Evolutionary conservation across 2,888 invertebrate species (phyloP).

Genomic region (Gisinianus flammeolus): DNA sequence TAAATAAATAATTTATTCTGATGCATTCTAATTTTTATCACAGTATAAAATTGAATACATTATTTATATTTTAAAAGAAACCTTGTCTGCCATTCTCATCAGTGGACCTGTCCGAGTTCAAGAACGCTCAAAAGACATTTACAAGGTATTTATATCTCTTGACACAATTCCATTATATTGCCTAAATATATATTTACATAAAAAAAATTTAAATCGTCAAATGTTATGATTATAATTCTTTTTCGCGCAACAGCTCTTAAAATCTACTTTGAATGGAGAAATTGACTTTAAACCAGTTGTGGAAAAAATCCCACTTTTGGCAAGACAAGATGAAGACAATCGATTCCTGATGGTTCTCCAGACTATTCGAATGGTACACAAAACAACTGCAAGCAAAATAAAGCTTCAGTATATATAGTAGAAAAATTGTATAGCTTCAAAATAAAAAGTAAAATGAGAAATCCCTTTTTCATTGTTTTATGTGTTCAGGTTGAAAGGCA

Average conservation of each 20-base stretch:
- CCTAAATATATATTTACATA: neutral
- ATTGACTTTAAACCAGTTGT: constrained; percentile 55
- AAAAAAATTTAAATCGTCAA: neutral
- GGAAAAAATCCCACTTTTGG: constrained; percentile 50
- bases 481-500: constrained; percentile 21
- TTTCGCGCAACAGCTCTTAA: constrained; percentile 49
- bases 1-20: no score
- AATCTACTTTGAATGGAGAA: constrained; percentile 52
- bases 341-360: constrained; percentile 52
- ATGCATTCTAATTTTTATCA: no score
- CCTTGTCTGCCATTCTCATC: constrained; percentile 53
- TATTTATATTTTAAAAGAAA: constrained; percentile 18
- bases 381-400: neutral
- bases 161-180: neutral
- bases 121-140: constrained; percentile 50
- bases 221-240: neutral
- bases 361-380: constrained; percentile 52
- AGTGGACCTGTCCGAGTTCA: constrained; percentile 54
- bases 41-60: neutral
- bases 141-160: constrained; percentile 47
- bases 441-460: no score
- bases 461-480: no score
- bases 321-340: constrained; percentile 54
- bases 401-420: no score
- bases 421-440: no score